Base-by-base conservation (phyloP, 2,797 vertebrate genomes). In the Astyanax mexicanus region DNA sequence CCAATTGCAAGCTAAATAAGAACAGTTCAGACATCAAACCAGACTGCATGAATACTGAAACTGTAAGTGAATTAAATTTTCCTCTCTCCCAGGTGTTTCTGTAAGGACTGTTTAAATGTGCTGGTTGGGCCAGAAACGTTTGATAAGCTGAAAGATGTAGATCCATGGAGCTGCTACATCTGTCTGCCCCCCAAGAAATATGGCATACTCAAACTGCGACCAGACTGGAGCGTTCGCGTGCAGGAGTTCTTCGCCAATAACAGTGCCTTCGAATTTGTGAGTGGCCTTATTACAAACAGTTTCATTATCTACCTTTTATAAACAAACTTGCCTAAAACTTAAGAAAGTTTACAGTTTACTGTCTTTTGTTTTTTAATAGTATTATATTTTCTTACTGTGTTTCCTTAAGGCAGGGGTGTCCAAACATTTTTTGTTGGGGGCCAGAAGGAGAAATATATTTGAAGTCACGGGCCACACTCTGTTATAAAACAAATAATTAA, bases 121-220 rank as follows among this genome's bases (percentile, higher is more conserved):
- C 90, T 99, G 86, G 94, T 98, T 77, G 93, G 94, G 0, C 51
- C 88, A 0, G 96, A 90, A 19, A 95, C 96, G 0, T 97, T 96
- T 0, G 90, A 92, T 1, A 90, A 86, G 1, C 88, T 95, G 0
- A 96, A 94, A 61, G 91, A 95, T 0, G 82, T 96, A 12, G 96
- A 98, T 54, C 97, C 97, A 0, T 98, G 97, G 97, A 95, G 91
- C 89, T 98, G 97, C 89, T 98, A 92, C 88, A 93, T 98, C 85
- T 99, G 97, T 69, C 84, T 92, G 3, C 95, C 95, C 0, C 89
- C 92, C 9, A 82, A 91, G 60, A 95, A 92, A 27, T 83, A 88
- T 0, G 96, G 96, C 0, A 70, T 92, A 64, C 92, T 99, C 60
- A 91, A 91, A 75, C 94, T 94, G 7, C 90, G 97, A 10, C 85